Base-by-base conservation (phyloP, 2,797 vertebrate species). In the Chaenodraco wilsoni region DNA sequence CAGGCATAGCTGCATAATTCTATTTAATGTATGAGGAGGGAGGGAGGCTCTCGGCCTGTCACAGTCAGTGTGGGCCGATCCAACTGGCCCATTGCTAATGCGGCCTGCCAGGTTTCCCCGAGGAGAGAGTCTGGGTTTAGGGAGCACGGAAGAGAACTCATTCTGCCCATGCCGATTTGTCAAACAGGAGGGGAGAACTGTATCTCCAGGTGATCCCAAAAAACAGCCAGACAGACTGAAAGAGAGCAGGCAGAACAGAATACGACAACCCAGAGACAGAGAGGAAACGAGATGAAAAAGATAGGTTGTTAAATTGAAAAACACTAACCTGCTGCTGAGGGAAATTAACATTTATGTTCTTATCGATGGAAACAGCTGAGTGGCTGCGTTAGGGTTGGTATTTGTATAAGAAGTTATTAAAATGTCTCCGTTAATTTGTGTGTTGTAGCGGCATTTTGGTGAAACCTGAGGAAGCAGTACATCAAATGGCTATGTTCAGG, bases 11-110 rank as follows among this genome's bases (percentile, higher is more conserved):
- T 89, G 90, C 89, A 93, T 93, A 92, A 94, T 92, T 90, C 84
- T 84, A 82, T 88, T 90, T 92, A 94, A 94, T 94, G 89, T 93
- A 91, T 86, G 85, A 91, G 84, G 84, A 89, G 76, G 43, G 50
- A 75, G 76, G 79, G 75, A 79, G 74, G 78, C 74, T 84, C 69
- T 58, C 50, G 83, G 82, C 79, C 79, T 86, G 89, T 92, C 90
- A 89, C 83, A 84, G 87, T 82, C 83, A 83, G 74, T 83, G 86
- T 31, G 13, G 83, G 81, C 78, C 70, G 55, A 90, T 92, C 90
- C 87, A 87, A 85, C 83, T 67, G 69, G 77, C 71, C 76, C 90
- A 79, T 85, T 87, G 80, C 79, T 89, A 93, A 94, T 92, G 86
- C 54, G 15, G 70, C 74, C 84, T 88, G 88, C 86, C 91, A 92